phyloP scores from a whole-genome alignment of 2,113 vertebrate genomes.

The Ictalurus furcatus region DNA sequence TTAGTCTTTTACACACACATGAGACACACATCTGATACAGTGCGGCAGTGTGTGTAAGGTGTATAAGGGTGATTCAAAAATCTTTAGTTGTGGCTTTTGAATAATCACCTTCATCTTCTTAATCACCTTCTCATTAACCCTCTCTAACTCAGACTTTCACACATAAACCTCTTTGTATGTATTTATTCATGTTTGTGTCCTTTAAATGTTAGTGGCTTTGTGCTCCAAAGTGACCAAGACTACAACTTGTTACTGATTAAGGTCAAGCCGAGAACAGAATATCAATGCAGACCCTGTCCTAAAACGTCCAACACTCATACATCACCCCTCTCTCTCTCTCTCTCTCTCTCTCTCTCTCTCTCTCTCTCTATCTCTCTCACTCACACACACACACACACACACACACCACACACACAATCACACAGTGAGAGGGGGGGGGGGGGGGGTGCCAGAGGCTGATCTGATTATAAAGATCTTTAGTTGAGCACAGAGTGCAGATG shows the following conservation, averaged over 20 bases:
- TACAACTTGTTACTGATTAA: slow-evolving; percentile 25
- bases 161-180: not conserved
- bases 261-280: slow-evolving; percentile 17
- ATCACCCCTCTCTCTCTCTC: not conserved
- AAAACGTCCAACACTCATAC: not conserved
- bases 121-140: not conserved
- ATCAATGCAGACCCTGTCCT: not conserved
- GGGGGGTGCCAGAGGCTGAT: not conserved
- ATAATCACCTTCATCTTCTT: not conserved
- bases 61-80: not conserved
- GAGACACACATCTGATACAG: not conserved
- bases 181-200: slow-evolving; percentile 20
- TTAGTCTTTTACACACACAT: not conserved
- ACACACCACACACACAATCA: not conserved
- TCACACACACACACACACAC: not conserved
- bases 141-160: not conserved
- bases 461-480: not conserved
- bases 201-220: slow-evolving; percentile 24
- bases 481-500: not conserved
- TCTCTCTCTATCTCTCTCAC: not conserved
- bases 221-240: not conserved
- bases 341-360: slow-evolving; percentile 1
- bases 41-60: not conserved
- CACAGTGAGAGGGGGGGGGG: not conserved
- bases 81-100: not conserved